Conservation (phyloP, 2,888 invertebrate species). For the Cybosia mesomella region DNA sequence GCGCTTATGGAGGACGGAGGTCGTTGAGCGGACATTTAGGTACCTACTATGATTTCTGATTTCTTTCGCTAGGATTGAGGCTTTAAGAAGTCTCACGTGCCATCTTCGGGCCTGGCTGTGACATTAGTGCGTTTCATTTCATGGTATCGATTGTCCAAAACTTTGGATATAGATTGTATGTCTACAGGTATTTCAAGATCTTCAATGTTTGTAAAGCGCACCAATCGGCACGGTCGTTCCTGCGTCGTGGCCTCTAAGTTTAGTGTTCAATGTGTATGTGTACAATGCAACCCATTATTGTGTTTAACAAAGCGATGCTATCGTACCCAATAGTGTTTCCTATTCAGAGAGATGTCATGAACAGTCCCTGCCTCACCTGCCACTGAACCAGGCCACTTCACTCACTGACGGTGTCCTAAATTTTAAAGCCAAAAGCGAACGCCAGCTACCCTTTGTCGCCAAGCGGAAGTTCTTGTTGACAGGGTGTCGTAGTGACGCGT, state of each 20-base stretch:
- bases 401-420: conserved; percentile 20
- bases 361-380: background rate
- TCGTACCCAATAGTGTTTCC: background rate
- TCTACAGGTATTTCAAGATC: background rate
- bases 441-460: conserved; percentile 16
- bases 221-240: no score
- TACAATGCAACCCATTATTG: background rate
- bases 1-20: no score
- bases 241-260: no score
- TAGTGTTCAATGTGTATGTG: background rate
- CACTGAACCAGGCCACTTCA: conserved; percentile 12
- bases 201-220: no score
- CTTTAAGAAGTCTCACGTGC: no score
- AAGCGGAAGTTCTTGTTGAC: conserved; percentile 23
- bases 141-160: no score
- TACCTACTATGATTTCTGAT: no score
- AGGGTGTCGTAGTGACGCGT: conserved; percentile 22
- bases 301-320: background rate
- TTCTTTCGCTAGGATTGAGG: no score
- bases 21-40: no score
- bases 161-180: background rate
- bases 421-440: conserved; percentile 20
- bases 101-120: no score
- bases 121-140: no score
- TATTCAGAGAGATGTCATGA: background rate